These are phyloP conservation scores for Pantelozetes paolii DNA, from an alignment of 2,888 invertebrate genomes.

Conservation along the genomic window DNA sequence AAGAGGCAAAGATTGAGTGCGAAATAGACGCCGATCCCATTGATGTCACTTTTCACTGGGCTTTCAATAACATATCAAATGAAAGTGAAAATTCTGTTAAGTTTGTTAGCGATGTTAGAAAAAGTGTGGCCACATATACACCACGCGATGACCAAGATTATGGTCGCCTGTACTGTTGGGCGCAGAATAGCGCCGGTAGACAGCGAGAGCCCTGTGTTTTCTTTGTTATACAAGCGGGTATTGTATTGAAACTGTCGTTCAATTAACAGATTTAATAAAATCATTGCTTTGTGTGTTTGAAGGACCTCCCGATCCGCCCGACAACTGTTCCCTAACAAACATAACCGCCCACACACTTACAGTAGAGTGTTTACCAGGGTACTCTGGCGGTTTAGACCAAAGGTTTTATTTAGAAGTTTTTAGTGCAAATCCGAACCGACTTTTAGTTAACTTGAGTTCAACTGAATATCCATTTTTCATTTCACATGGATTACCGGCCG, in stretches of 20 bases:
- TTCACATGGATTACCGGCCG: conserved; percentile 46
- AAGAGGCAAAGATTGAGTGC: conserved; percentile 47
- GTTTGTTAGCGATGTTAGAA: conserved; percentile 45
- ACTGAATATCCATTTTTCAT: conserved; percentile 45
- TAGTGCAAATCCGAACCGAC: conserved; percentile 46
- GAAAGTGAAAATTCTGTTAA: background rate
- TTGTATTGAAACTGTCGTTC: background rate
- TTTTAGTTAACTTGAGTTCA: conserved; percentile 47
- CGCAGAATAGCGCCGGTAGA: conserved; percentile 46
- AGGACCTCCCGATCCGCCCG: conserved; percentile 48
- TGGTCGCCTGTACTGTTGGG: conserved; percentile 48
- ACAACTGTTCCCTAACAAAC: conserved; percentile 47
- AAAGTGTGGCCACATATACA: conserved; percentile 46
- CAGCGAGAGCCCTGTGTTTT: conserved; percentile 48
- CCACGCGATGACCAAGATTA: conserved; percentile 45
- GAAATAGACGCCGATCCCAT: conserved; percentile 48
- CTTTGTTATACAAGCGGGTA: conserved; percentile 47
- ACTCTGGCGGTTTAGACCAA: conserved; percentile 48
- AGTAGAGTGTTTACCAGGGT: conserved; percentile 47
- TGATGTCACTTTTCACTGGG: conserved; percentile 47
- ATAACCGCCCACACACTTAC: conserved; percentile 46
- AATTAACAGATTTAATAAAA: too few species aligned
- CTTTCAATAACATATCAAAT: conserved; percentile 43
- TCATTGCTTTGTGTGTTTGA: background rate
- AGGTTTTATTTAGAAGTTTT: conserved; percentile 48